Evolutionary conservation across 2,113 vertebrate genomes (phyloP), one percentile per base, ranked within the genome.

Genomic region (Clupea harengus): DNA sequence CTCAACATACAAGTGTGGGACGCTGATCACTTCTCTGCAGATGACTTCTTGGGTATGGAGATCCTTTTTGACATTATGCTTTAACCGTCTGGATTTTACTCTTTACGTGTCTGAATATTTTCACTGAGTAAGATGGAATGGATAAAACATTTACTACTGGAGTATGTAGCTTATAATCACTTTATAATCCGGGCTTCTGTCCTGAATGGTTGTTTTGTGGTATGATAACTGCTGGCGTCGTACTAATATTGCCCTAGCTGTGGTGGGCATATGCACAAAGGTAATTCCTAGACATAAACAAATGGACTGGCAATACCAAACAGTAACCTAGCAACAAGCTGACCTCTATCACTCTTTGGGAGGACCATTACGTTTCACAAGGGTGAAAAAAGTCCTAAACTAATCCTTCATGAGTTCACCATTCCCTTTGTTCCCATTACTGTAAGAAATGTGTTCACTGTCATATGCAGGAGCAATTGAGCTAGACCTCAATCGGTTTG

Each of bases 1-100:
- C 97, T 99, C 91, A 99, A 98, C 0, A 85, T 99, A 88, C 98
- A 99, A 94, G 97, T 99, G 88, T 99, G 98, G 98, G 98, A 99
- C 0, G 98, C 98, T 0, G 98, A 99, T 92, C 98, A 99, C 93
- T 99, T 99, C 95, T 99, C 98, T 0, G 98, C 98, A 0, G 98
- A 99, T 0, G 98, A 99, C 87, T 99, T 99, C 91, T 95, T 99
- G 0, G 97, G 98, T 99, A 82, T 32, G 83, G 52, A 82, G 22
- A 39, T 83, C 5, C 3, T 20, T 20, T 89, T 75, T 80, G 39
- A 18, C 47, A 67, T 49, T 78, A 11, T 67, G 20, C 45, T 6
- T 83, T 83, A 25, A 54, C 15, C 44, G 8, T 28, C 11, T 18
- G 18, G 15, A 25, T 47, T 80, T 80, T 39, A 45, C 18, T 39